A percentile compares a stretch with the other conserved stretches of the same genome.
phyloP scores from a whole-genome alignment of 2,888 invertebrate species.

The Sepioteuthis lessoniana region DNA sequence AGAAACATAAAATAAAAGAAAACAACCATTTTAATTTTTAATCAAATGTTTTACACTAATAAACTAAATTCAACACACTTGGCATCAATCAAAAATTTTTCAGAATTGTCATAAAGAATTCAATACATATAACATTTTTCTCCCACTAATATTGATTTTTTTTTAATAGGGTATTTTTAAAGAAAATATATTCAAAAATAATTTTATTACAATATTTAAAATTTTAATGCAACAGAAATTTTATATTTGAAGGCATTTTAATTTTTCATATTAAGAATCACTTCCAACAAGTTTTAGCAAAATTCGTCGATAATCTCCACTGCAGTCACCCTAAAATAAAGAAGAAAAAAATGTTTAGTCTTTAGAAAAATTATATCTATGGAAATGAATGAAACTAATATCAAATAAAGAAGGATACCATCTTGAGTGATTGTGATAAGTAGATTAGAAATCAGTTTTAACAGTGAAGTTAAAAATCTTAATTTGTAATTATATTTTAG shows the following conservation, averaged over 20 bases:
- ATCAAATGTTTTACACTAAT: too few species aligned
- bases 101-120: not conserved
- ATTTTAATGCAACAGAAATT: not conserved
- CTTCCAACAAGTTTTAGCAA: not conserved
- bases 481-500: too few species aligned
- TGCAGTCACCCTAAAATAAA: not conserved
- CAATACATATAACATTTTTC: not conserved
- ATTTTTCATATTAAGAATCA: not conserved
- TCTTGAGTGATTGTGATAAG: not conserved
- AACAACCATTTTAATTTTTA: too few species aligned
- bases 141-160: not conserved
- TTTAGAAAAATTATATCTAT: not conserved
- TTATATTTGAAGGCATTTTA: not conserved
- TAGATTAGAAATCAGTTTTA: not conserved
- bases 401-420: not conserved
- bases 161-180: not conserved
- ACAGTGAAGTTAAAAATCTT: not conserved
- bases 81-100: too few species aligned
- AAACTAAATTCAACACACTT: too few species aligned
- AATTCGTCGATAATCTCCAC: not conserved
- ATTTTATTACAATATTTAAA: not conserved
- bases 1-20: too few species aligned
- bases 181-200: not conserved
- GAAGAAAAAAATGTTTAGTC: not conserved
- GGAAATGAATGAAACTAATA: not conserved